Percentiles rank a stretch among this genome's conserved stretches.
These are phyloP conservation scores for Oriolus oriolus DNA, from an alignment of 2,113 vertebrate species.

Conservation along the genomic window DNA sequence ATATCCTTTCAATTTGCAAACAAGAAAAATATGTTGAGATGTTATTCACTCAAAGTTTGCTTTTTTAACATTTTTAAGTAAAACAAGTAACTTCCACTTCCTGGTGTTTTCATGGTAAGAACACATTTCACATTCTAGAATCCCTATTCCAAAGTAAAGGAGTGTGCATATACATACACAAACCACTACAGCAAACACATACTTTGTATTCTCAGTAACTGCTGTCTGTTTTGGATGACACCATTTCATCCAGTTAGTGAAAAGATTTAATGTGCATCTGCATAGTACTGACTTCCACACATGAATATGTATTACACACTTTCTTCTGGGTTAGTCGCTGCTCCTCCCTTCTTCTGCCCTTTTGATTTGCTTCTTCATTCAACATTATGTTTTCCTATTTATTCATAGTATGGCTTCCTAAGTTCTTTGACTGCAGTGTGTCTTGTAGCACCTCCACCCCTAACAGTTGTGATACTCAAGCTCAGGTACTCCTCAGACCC, in stretches of 20 bases:
- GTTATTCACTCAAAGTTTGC: background rate
- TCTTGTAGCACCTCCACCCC: background rate
- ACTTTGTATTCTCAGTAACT: background rate
- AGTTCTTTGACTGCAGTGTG: background rate
- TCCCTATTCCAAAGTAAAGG: background rate
- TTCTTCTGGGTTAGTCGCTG: background rate
- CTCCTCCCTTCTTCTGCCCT: background rate
- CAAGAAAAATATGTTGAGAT: background rate
- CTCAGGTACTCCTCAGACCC: background rate
- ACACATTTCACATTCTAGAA: background rate
- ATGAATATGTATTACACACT: background rate
- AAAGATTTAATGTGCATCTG: background rate
- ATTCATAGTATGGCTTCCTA: background rate
- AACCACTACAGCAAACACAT: background rate
- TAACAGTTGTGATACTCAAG: background rate
- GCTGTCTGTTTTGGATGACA: background rate
- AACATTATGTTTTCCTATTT: background rate
- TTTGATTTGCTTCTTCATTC: background rate
- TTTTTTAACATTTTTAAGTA: background rate
- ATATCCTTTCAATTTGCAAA: background rate
- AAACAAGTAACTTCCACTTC: background rate
- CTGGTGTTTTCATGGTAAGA: background rate
- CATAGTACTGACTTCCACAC: rapidly evolving
- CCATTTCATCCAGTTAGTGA: background rate
- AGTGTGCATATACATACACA: background rate